These are phyloP conservation scores for Rhogogaster chlorosoma DNA, from an alignment of 2,888 invertebrate genomes.

Conservation along the genomic window DNA sequence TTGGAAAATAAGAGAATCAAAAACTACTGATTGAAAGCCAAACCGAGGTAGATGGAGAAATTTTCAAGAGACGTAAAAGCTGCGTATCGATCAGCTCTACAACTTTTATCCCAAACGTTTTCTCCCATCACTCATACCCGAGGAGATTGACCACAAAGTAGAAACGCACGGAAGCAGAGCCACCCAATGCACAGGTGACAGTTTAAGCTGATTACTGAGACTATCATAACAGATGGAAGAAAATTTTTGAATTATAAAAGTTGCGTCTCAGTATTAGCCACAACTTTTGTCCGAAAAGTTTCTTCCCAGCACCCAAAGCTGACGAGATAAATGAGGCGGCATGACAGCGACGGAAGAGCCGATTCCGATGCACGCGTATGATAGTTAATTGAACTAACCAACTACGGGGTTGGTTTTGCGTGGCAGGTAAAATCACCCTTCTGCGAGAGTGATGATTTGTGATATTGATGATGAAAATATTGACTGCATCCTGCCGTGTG, in stretches of 20 bases:
- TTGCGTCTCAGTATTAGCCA: neutral
- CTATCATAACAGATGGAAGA: neutral
- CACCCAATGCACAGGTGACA: neutral
- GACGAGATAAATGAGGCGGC: neutral
- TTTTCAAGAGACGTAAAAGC: neutral
- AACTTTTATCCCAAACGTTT: neutral
- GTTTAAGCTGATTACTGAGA: neutral
- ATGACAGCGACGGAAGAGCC: neutral
- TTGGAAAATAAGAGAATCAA: neutral
- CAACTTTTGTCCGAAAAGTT: neutral
- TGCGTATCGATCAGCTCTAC: neutral
- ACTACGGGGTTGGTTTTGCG: neutral
- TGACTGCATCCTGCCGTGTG: neutral
- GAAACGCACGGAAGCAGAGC: neutral
- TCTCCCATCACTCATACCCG: neutral
- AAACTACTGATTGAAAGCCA: neutral
- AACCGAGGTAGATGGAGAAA: neutral
- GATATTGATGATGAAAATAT: slow-evolving; percentile 22
- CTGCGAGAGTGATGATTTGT: slow-evolving; percentile 12
- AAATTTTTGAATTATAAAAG: neutral
- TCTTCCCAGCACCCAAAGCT: neutral
- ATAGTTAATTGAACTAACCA: neutral
- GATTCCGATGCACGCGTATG: neutral
- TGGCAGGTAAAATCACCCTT: neutral
- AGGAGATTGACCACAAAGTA: neutral